Conservation (phyloP, 2,797 vertebrate species). For the Poecilia gillii region DNA sequence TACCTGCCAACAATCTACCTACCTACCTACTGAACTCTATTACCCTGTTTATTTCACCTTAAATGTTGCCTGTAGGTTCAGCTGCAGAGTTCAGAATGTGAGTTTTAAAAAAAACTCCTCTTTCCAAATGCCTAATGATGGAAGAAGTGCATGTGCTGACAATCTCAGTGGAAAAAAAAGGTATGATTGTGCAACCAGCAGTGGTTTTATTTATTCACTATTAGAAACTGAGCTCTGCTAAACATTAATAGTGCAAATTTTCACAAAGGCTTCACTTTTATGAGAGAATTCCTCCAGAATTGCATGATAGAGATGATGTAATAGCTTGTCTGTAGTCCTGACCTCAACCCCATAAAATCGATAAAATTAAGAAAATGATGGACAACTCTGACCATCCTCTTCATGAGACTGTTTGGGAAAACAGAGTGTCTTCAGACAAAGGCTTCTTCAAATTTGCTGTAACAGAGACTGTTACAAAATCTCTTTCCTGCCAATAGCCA, state of each 20-base stretch:
- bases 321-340: background rate
- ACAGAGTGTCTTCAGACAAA: no score
- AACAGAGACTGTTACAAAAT: no score
- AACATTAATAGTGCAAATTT: background rate
- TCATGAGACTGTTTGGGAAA: no score
- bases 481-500: no score
- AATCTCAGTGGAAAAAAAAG: background rate
- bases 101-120: background rate
- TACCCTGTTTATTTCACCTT: background rate
- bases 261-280: background rate
- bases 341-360: background rate
- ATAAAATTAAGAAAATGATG: background rate
- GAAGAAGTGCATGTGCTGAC: background rate
- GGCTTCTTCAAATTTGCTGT: no score
- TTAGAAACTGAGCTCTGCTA: background rate
- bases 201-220: background rate
- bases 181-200: background rate
- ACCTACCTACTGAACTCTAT: background rate
- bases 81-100: background rate
- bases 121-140: background rate
- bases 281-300: background rate
- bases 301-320: background rate
- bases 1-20: no score
- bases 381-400: no score
- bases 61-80: background rate